Base-by-base conservation (phyloP, 30 jellyfish, hydroid and myxozoan genomes). In the Aurelia aurita region DNA sequence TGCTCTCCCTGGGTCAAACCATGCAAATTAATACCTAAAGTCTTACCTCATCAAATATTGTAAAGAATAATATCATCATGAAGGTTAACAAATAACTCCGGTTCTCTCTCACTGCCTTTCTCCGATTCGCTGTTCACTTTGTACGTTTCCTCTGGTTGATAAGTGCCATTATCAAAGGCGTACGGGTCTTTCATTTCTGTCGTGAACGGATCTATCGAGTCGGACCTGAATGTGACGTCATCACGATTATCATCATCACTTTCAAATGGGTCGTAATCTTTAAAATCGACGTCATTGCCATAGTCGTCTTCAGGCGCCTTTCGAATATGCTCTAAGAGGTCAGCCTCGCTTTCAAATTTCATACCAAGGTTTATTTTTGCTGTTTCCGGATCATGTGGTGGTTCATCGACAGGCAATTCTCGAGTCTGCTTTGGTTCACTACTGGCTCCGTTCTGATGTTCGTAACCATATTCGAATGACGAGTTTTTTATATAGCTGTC, bases 311-410 rank as follows among this genome's bases (percentile, higher is more conserved):
- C 93, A 3, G 78, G 77, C 25, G 83, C 72, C 49, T 60, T 34
- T 22, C 66, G 57, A 31, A 53, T 67, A 34, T 83, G 93, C 62
- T 83, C 93, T 1, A 83, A 54, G 53, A 83, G 76, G 76, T 83
- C 93, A 25, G 35, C 58, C 39, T 83, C 93, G 80, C 93, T 83
- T 53, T 83, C 93, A 43, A 83, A 83, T 27, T 61, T 72, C 79
- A 69, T 31, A 19, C 93, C 93, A 34, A 83, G 80, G 20, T 70
- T 71, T 5, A n/a, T 74, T 62, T 55, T 57, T 34, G 81, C 93
- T 14, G 27, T 25, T 59, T 83, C 87, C 3, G 67, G 74, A 4
- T 63, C 83, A 0, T 35, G 82, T 11, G 31, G 51, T 19, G 66
- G 74, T 31, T 26, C 72, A 4, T 32, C 15, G 59, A 26, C 18